These are phyloP conservation scores for Lypha dubia DNA, from an alignment of 2,888 invertebrate species.

Conservation along the genomic window DNA sequence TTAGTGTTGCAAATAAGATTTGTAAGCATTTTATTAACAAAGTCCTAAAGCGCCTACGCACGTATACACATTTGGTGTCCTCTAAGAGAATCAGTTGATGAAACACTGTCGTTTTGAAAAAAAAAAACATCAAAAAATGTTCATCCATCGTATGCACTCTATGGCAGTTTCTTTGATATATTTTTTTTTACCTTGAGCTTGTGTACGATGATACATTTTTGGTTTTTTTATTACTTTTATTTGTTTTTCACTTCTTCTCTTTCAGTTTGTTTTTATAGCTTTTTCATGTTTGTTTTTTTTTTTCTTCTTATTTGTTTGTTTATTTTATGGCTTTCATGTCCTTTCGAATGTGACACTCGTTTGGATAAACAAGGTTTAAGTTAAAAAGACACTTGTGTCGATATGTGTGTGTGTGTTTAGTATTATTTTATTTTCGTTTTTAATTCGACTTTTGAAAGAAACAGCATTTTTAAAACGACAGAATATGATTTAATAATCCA, in stretches of 20 bases:
- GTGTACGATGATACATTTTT: neutral
- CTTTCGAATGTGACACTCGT: slow-evolving; percentile 33
- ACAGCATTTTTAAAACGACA: slow-evolving; percentile 32
- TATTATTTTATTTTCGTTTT: slow-evolving; percentile 23
- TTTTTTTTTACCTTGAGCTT: neutral
- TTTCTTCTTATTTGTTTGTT: too few relatives aligned
- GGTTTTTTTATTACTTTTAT: neutral
- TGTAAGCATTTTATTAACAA: too few relatives aligned
- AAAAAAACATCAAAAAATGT: too few relatives aligned
- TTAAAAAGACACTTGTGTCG: slow-evolving; percentile 38
- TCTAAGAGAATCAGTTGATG: too few relatives aligned
- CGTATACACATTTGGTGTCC: too few relatives aligned
- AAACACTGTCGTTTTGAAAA: too few relatives aligned
- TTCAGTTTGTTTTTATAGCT: slow-evolving; percentile 16
- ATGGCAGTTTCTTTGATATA: neutral
- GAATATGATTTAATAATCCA: slow-evolving; percentile 43
- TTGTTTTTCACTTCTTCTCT: neutral
- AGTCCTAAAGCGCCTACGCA: too few relatives aligned
- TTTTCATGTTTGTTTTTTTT: neutral
- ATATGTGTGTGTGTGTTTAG: neutral
- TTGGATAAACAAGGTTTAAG: slow-evolving; percentile 45
- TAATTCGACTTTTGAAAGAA: slow-evolving; percentile 22
- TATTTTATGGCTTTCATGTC: slow-evolving; percentile 10
- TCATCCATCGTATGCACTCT: neutral
- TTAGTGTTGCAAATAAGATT: too few relatives aligned